Evolutionary conservation across 2,888 invertebrate species (phyloP), one percentile per base, ranked within the genome.

Genomic region (Steromphala cineraria): DNA sequence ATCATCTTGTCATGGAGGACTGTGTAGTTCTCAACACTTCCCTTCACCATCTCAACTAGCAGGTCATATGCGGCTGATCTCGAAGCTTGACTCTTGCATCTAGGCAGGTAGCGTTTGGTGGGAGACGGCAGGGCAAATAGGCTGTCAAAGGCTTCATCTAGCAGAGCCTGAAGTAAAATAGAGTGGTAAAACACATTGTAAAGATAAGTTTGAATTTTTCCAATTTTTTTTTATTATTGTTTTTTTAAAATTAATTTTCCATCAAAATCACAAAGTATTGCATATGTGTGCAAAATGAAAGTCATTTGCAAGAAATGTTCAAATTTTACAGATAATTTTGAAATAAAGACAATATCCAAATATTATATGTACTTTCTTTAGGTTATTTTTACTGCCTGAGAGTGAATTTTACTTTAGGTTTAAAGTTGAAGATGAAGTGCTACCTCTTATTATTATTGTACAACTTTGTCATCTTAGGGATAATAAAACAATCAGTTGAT

Each of bases 31-130:
- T 96, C 96, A 0, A 97, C 96, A 10, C 96, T 96, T 24, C 96
- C 96, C 89, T 96, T 96, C 0, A 97, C 97, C 85, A 98, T 93
- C 93, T 98, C 98, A 7, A 98, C 97, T 2, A 98, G 94, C 0
- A 98, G 94, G 93, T 98, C 98, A 91, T 97, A 98, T 0, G 98
- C 97, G 0, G 98, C 97, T 0, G 97, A 96, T 75, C 98, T 95
- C 0, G 98, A 96, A 53, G 97, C 95, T 80, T 92, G 96, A 10
- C 98, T 97, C 93, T 98, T 98, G 94, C 98, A 98, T 93, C 98
- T 98, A 0, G 98, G 98, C 62, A 98, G 95, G 90, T 97, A 96
- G 10, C 92, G 95, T 87, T 96, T 95, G 71, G 96, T 95, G 0
- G 98, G 97, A 89, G 96, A 97, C 0, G 98, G 98, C 84, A 98